Conservation (phyloP, 2,888 invertebrate genomes). For the Caenorhabditis zanzibari region DNA sequence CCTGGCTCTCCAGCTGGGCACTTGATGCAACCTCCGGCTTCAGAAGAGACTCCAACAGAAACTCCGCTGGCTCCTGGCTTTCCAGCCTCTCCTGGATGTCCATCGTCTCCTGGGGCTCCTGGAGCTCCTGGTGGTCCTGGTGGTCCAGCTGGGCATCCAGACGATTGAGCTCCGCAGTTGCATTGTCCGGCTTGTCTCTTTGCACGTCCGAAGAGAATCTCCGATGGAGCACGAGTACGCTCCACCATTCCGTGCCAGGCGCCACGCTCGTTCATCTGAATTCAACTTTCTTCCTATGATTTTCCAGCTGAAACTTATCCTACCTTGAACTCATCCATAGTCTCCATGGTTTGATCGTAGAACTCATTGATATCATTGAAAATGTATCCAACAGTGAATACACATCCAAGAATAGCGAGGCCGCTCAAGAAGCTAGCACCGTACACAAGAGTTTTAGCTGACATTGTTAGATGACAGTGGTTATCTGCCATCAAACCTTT, state of each 20-base stretch:
- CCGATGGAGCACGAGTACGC: conserved; percentile 57
- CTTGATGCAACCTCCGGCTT: conserved; percentile 56
- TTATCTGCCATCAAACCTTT: not conserved
- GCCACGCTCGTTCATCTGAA: conserved; percentile 61
- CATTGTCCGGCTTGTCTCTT: conserved; percentile 64
- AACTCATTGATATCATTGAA: conserved; percentile 61
- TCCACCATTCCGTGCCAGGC: conserved; percentile 62
- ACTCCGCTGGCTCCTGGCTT: conserved; percentile 68
- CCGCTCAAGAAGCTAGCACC: conserved; percentile 53
- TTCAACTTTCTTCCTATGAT: no score
- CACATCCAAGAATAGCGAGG: conserved; percentile 57
- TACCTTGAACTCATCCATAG: conserved; percentile 61
- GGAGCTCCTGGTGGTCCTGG: conserved; percentile 74
- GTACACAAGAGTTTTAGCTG: conserved; percentile 61
- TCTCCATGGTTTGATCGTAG: conserved; percentile 55
- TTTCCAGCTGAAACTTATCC: no score
- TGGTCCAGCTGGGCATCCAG: conserved; percentile 74
- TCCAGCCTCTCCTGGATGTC: conserved; percentile 72
- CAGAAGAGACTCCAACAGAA: conserved; percentile 31
- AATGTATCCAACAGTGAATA: conserved; percentile 60
- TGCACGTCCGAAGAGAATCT: conserved; percentile 59
- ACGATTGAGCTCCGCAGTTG: conserved; percentile 62
- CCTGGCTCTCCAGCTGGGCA: conserved; percentile 71
- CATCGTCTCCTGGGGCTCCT: conserved; percentile 76
- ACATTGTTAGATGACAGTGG: conserved; percentile 31